Evolutionary conservation across 2,113 vertebrate species (phyloP).

Genomic region (Symphodus melops): DNA sequence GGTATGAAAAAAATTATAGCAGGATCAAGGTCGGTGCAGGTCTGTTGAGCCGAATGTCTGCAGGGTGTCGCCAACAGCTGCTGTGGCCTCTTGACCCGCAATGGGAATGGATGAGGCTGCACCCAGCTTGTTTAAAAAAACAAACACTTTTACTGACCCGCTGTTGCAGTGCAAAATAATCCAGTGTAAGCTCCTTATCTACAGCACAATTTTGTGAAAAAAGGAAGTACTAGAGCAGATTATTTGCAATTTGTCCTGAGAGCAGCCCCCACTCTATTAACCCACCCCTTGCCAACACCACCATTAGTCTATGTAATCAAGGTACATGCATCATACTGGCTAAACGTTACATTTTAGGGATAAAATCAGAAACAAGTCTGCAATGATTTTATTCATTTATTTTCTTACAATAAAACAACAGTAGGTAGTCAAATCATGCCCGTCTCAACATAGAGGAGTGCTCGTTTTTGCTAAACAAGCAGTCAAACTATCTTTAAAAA

Average conservation of each 20-base stretch:
- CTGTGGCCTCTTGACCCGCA: constrained; percentile 70
- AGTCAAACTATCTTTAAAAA: too few species aligned
- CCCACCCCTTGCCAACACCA: neutral
- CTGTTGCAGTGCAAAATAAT: constrained; percentile 72
- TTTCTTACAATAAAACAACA: neutral
- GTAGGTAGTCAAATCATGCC: too few species aligned
- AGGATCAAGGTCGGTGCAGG: constrained; percentile 41
- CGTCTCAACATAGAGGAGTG: too few species aligned
- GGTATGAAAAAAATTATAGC: neutral
- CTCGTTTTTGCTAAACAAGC: too few species aligned
- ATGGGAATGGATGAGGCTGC: constrained; percentile 36
- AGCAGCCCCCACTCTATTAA: constrained; percentile 8
- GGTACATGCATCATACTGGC: neutral
- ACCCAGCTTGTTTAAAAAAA: constrained; percentile 43
- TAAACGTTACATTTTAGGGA: neutral
- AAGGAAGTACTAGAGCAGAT: constrained; percentile 64
- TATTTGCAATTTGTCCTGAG: constrained; percentile 52
- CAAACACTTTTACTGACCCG: constrained; percentile 63
- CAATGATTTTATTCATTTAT: neutral
- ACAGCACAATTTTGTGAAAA: constrained; percentile 65
- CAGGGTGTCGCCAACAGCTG: constrained; percentile 65
- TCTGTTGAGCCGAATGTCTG: constrained; percentile 18
- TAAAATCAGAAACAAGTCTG: neutral
- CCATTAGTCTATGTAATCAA: neutral
- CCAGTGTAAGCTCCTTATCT: constrained; percentile 80